Conservation (phyloP, 1,140 invertebrate species). For the Harlomillsia oculata region DNA sequence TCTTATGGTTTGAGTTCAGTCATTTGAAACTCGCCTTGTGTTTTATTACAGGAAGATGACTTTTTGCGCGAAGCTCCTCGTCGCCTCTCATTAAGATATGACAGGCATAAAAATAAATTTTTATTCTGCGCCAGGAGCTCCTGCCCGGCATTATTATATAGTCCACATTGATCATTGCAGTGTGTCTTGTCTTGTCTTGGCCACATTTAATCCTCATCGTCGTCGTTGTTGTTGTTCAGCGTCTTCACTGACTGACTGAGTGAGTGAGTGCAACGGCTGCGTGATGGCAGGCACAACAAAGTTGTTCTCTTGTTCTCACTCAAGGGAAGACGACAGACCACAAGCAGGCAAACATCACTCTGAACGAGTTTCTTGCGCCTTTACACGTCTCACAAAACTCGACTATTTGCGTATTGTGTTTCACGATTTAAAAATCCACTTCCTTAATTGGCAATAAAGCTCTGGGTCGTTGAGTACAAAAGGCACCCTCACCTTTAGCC, state of each 20-base stretch:
- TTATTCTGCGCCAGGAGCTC: slow-evolving; percentile 6
- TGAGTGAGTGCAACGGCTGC: slow-evolving; percentile 14
- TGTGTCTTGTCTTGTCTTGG: too few relatives aligned
- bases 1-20: slow-evolving; percentile 5
- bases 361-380: background rate
- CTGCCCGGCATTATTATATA: background rate
- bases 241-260: too few relatives aligned
- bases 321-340: slow-evolving; percentile 7
- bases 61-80: background rate
- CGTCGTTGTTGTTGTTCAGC: too few relatives aligned
- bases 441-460: slow-evolving; percentile 31
- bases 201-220: too few relatives aligned
- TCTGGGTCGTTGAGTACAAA: slow-evolving; percentile 20
- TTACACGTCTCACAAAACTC: background rate
- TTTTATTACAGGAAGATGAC: slow-evolving; percentile 13
- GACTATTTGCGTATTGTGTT: slow-evolving; percentile 9
- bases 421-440: slow-evolving; percentile 24
- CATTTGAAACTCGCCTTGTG: background rate
- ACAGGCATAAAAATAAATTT: slow-evolving; percentile 14
- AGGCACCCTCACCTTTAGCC: background rate
- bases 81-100: slow-evolving; percentile 8
- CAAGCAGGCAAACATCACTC: background rate
- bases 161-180: background rate
- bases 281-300: background rate
- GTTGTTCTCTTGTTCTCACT: background rate